phyloP scores from a whole-genome alignment of 2,797 vertebrate species.

The Cyprinodon diabolis region DNA sequence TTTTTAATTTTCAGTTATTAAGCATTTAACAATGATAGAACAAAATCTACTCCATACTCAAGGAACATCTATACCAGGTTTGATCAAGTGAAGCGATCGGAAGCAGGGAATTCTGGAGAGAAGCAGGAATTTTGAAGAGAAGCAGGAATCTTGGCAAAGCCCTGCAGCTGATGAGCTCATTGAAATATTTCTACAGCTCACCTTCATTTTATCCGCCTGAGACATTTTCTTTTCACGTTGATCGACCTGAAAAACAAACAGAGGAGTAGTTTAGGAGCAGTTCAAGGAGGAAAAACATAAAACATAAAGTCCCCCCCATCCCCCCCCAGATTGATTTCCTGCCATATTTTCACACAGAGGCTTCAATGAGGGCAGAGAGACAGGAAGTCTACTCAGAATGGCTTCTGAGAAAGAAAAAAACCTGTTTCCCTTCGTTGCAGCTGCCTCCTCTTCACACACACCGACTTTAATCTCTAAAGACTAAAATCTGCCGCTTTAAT shows the following conservation, averaged over 20 bases:
- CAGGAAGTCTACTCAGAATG: conserved; percentile 72
- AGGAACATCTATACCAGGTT: no score
- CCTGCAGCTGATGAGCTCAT: conserved; percentile 3
- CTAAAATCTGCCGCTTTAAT: not conserved
- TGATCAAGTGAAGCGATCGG: no score
- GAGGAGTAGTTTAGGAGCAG: not conserved
- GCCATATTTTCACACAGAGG: conserved; percentile 20
- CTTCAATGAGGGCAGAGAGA: conserved; percentile 45
- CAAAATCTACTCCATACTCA: no score
- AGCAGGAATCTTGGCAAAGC: conserved; percentile 19
- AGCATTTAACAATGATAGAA: no score
- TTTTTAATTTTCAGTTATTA: no score
- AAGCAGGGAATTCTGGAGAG: not conserved
- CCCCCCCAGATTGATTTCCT: conserved; percentile 7
- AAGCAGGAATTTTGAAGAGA: not conserved
- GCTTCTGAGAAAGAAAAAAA: conserved; percentile 50
- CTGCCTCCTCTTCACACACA: conserved; percentile 12
- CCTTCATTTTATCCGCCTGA: conserved; percentile 85
- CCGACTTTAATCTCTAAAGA: not conserved
- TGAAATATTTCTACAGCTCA: conserved; percentile 46
- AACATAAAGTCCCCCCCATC: no score
- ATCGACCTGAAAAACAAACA: conserved; percentile 54
- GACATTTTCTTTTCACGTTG: conserved; percentile 74
- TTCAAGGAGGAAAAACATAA: no score
- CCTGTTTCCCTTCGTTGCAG: conserved; percentile 32